Percentiles rank a stretch among this genome's conserved stretches.
Evolutionary conservation across 2,113 vertebrate species (phyloP).

Genomic region (Thermophis baileyi): DNA sequence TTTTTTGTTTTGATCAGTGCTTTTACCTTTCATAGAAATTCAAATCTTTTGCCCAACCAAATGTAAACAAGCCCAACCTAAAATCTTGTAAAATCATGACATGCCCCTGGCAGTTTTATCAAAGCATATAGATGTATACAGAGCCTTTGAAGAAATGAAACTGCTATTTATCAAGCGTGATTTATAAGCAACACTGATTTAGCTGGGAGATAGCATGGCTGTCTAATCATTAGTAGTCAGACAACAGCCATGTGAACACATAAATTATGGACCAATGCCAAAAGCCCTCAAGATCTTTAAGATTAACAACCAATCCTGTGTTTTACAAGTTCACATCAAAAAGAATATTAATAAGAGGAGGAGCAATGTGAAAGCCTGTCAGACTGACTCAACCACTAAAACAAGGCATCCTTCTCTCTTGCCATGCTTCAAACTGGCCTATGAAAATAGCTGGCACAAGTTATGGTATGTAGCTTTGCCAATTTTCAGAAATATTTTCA

Average conservation of each 20-base stretch:
- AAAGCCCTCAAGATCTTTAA: constrained; percentile 79
- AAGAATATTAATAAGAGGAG: constrained; percentile 83
- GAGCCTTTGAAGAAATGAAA: constrained; percentile 72
- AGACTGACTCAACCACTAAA: constrained; percentile 71
- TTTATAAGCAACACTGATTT: constrained; percentile 80
- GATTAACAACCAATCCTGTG: constrained; percentile 83
- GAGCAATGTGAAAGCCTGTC: constrained; percentile 72
- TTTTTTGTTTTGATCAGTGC: constrained; percentile 23
- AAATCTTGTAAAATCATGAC: constrained; percentile 62
- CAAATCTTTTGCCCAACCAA: constrained; percentile 59
- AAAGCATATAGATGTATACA: constrained; percentile 55
- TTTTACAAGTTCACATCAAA: constrained; percentile 83
- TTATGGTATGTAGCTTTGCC: constrained; percentile 60
- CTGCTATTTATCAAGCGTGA: constrained; percentile 74
- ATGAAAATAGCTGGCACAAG: constrained; percentile 70
- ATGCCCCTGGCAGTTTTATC: constrained; percentile 62
- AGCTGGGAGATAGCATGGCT: constrained; percentile 75
- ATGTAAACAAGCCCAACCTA: constrained; percentile 67
- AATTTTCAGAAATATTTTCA: constrained; percentile 71
- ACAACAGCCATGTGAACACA: constrained; percentile 80
- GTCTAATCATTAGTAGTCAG: constrained; percentile 81
- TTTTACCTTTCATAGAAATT: constrained; percentile 38
- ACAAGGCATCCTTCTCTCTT: constrained; percentile 60
- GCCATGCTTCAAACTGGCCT: constrained; percentile 65
- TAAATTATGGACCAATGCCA: constrained; percentile 83